Conservation (phyloP, 1,140 invertebrate genomes). For the Oedothorax gibbosus region DNA sequence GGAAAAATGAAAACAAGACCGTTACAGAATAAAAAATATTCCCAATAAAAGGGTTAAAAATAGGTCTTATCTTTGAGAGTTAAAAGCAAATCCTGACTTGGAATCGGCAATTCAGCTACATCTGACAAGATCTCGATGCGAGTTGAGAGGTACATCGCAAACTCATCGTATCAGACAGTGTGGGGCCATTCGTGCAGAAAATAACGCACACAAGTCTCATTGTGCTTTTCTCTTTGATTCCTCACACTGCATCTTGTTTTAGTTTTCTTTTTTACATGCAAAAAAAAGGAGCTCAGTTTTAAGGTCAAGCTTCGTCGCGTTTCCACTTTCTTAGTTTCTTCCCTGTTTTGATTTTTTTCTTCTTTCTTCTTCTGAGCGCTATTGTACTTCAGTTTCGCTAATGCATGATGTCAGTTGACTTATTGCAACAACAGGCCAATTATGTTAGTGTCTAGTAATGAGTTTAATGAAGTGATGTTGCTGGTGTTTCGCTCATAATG, state of each 20-base stretch:
- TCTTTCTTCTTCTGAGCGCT: constrained; percentile 9
- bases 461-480: background rate
- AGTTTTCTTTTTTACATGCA: constrained; percentile 21
- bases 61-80: too few species aligned
- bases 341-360: constrained; percentile 3
- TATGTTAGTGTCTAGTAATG: constrained; percentile 25
- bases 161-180: constrained; percentile 14
- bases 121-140: background rate
- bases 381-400: constrained; percentile 19
- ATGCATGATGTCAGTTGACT: constrained; percentile 12
- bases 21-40: too few species aligned
- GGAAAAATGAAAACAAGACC: too few species aligned
- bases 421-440: constrained; percentile 39
- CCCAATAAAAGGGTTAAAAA: too few species aligned
- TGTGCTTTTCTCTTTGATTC: constrained; percentile 20
- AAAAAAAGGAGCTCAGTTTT: constrained; percentile 37
- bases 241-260: constrained; percentile 27
- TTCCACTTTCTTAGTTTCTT: constrained; percentile 46
- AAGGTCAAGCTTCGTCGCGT: constrained; percentile 41
- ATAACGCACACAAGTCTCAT: constrained; percentile 36
- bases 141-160: background rate
- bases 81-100: too few species aligned
- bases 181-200: constrained; percentile 44
- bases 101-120: too few species aligned
- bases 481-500: background rate